Evolutionary conservation across 2,888 invertebrate genomes (phyloP).

Genomic region (Agrochola circellaris): DNA sequence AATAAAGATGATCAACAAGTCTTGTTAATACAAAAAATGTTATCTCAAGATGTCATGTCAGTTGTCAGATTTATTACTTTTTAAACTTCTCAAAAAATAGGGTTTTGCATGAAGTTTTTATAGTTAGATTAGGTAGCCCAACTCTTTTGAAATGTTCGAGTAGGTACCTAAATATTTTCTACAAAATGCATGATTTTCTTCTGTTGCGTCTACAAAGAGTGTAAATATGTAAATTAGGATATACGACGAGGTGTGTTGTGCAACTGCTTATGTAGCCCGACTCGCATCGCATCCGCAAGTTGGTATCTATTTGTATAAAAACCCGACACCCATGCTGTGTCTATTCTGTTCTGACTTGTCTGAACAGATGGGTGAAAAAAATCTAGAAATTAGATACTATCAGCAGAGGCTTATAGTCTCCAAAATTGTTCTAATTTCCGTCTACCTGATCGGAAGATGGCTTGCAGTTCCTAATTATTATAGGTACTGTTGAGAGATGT

Average conservation of each 20-base stretch:
- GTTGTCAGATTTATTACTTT: background rate
- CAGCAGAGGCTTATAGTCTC: no score
- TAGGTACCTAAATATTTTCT: slow-evolving; percentile 1
- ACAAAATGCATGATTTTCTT: background rate
- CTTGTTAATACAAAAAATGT: slow-evolving; percentile 7
- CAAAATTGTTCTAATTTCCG: no score
- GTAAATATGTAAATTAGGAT: background rate
- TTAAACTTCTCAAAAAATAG: background rate
- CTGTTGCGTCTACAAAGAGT: background rate
- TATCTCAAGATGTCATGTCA: slow-evolving; percentile 11
- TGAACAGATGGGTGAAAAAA: background rate
- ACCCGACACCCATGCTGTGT: background rate
- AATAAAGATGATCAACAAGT: slow-evolving; percentile 8
- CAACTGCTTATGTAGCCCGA: background rate
- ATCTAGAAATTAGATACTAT: no score
- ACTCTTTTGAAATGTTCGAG: background rate
- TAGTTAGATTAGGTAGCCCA: no score
- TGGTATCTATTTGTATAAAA: background rate
- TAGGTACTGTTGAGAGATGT: no score
- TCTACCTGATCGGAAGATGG: no score
- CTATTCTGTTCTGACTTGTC: background rate
- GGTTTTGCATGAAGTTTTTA: background rate
- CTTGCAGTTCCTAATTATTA: no score
- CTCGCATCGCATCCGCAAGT: background rate
- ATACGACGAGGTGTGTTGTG: background rate